Evolutionary conservation across 2,888 invertebrate genomes (phyloP).

Genomic region (Acronicta psi): DNA sequence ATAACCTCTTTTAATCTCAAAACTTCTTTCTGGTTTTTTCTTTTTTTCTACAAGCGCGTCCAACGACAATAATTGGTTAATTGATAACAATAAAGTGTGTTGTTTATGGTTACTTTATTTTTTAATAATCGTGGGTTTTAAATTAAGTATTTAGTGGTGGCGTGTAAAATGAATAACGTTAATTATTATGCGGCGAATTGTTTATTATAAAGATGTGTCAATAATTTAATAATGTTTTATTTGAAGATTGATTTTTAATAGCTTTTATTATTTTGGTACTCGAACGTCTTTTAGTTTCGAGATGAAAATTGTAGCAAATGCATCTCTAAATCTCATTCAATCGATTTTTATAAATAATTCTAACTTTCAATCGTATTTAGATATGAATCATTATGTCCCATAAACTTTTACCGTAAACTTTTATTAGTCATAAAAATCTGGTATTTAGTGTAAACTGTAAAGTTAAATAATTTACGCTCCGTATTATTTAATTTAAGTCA

Average conservation of each 20-base stretch:
- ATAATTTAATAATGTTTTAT: constrained; percentile 12
- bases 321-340: constrained; percentile 13
- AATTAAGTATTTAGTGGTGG: constrained; percentile 52
- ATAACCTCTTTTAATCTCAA: constrained; percentile 45
- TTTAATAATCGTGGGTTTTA: constrained; percentile 35
- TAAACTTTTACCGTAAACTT: constrained; percentile 33
- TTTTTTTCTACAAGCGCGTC: constrained; percentile 28
- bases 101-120: constrained; percentile 44
- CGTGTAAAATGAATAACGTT: constrained; percentile 24
- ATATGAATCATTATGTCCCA: constrained; percentile 43
- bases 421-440: constrained; percentile 40
- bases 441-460: constrained; percentile 37
- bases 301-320: no score
- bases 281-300: no score
- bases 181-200: constrained; percentile 18
- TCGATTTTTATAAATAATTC: constrained; percentile 41
- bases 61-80: constrained; percentile 57
- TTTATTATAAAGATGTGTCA: constrained; percentile 22
- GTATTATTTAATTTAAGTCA: constrained; percentile 25
- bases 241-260: background rate
- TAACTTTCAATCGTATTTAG: constrained; percentile 29
- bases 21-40: constrained; percentile 27
- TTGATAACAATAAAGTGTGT: constrained; percentile 53
- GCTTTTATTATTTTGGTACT: background rate
- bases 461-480: constrained; percentile 31